Evolutionary conservation across 92 coral and sea anemone species (phyloP).

Genomic region (Zoanthus sansibaricus): DNA sequence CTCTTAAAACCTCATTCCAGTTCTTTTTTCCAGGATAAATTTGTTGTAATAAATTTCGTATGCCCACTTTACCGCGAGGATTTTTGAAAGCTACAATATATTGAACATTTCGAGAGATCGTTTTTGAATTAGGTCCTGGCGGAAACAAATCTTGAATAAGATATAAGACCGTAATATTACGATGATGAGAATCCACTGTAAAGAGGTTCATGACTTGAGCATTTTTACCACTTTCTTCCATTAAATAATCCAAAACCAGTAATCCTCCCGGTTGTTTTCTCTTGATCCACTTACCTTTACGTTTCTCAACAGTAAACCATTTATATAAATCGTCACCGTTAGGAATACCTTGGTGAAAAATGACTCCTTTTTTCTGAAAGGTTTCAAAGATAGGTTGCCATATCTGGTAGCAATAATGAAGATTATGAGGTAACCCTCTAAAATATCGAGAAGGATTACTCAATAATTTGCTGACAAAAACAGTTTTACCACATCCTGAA

Average conservation of each 20-base stretch:
- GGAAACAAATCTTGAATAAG: conserved; percentile 55
- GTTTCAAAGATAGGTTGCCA: conserved; percentile 42
- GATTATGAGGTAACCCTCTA: neutral
- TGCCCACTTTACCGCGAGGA: conserved; percentile 40
- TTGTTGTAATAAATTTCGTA: neutral
- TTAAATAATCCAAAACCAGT: conserved; percentile 46
- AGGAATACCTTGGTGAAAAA: conserved; percentile 53
- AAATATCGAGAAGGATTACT: conserved; percentile 2
- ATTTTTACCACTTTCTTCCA: conserved; percentile 38
- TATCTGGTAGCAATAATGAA: conserved; percentile 58
- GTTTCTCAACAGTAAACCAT: neutral
- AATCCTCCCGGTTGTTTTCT: neutral
- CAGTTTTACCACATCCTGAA: conserved; percentile 40
- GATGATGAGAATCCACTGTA: conserved; percentile 54
- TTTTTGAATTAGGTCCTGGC: conserved; percentile 29
- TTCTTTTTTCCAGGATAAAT: conserved; percentile 5
- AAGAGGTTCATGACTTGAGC: conserved; percentile 45
- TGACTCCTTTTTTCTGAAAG: conserved; percentile 21
- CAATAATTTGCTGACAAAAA: conserved; percentile 3
- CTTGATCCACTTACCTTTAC: too few relatives aligned
- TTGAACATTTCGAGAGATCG: neutral
- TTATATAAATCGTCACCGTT: neutral
- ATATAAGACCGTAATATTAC: conserved; percentile 34
- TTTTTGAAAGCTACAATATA: conserved; percentile 40
- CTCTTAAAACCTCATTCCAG: too few relatives aligned